Base-by-base conservation (phyloP, 2,113 vertebrate genomes). In the Dicrurus megarhynchus region DNA sequence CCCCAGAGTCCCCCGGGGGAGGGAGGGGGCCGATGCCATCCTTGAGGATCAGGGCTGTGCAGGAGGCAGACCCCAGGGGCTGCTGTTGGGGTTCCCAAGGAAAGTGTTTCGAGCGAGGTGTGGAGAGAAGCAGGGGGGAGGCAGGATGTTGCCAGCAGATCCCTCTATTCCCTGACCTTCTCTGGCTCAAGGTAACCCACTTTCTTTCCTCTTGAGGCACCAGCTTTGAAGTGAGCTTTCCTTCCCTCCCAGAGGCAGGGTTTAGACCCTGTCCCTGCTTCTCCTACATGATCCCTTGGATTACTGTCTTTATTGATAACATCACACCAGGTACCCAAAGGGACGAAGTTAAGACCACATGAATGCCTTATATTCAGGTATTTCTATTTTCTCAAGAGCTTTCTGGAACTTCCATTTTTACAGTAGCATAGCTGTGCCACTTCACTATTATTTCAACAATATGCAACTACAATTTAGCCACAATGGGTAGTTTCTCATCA, bases 21-120 rank as follows among this genome's bases (percentile, higher is more conserved):
- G 0, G 0, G 1, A 6, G 28, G 35, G 6, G 42, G 26, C 5
- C 0, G 2, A 16, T 9, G 7, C 28, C 47, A 22, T 49, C 33
- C 27, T 23, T 84, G 56, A 28, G 17, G 32, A 70, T n/a, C 7
- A 7, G 39, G 8, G 0, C 16, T 17, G 26, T 19, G 39, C 0
- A 0, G 47, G 23, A 63, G 10, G 23, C 68, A 69, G 22, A 80
- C 3, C 37, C 28, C 3, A 0, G 23, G 24, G 30, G 30, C 56
- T 87, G 21, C 46, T 16, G 1, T 4, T 4, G 0, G 1, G 1
- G 7, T 11, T 63, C 27, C 46, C 2, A 2, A 39, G 41, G 23
- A 26, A 35, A 19, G 8, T 0, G 0, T 3, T 27, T 44, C 30
- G 24, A 56, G 9, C 0, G 3, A 26, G n/a, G 12, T n/a, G 65